A percentile compares a stretch with the other conserved stretches of the same genome.
phyloP scores from a whole-genome alignment of 2,797 vertebrate genomes.

The Lophotriccus pileatus region DNA sequence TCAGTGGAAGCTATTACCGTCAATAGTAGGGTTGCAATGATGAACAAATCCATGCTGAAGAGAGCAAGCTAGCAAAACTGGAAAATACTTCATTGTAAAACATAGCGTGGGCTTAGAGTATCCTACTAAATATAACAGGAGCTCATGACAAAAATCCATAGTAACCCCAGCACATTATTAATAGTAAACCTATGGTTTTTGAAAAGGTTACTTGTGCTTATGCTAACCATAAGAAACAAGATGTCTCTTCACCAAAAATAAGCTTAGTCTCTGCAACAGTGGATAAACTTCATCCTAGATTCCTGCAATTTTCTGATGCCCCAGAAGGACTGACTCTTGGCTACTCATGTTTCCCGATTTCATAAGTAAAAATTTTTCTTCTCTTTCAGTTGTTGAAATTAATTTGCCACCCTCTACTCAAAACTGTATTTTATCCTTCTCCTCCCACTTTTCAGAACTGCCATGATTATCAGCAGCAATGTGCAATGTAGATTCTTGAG shows the following conservation, averaged over 20 bases:
- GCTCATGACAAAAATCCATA: neutral
- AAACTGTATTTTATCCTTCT: slow-evolving; percentile 27
- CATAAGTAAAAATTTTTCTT: slow-evolving; percentile 15
- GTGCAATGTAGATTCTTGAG: slow-evolving; percentile 29
- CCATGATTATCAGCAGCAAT: slow-evolving; percentile 33
- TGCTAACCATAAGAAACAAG: neutral
- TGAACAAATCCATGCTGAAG: neutral
- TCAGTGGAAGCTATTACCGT: neutral
- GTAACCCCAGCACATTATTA: neutral
- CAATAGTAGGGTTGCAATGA: neutral
- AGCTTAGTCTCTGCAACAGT: neutral
- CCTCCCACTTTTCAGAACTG: slow-evolving; percentile 58
- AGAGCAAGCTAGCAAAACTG: neutral
- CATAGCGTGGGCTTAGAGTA: neutral
- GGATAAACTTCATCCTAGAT: neutral
- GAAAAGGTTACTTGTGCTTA: neutral
- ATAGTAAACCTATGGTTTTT: neutral
- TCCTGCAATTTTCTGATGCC: neutral
- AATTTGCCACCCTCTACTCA: neutral
- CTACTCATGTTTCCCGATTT: neutral
- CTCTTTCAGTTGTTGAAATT: slow-evolving; percentile 35
- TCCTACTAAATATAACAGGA: neutral
- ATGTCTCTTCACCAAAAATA: neutral
- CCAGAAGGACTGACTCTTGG: neutral
- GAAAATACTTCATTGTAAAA: neutral